phyloP scores from a whole-genome alignment of 2,888 invertebrate species.

The Tanytarsus gracilentus region DNA sequence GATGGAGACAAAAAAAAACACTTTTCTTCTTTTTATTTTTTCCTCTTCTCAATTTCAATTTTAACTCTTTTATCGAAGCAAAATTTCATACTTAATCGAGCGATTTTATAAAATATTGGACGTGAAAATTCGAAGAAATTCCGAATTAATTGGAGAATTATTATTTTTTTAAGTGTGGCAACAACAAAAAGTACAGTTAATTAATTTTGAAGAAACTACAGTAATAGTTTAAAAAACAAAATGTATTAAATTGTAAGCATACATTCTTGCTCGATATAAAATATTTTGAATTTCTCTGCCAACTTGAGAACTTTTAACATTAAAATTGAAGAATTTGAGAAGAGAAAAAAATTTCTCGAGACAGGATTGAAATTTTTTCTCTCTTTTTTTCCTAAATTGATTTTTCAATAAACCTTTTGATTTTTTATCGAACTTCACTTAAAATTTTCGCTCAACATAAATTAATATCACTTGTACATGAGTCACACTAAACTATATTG shows the following conservation, averaged over 20 bases:
- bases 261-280: too few species aligned
- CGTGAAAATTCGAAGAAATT: conserved; percentile 5
- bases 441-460: conserved; percentile 4
- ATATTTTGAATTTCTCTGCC: too few species aligned
- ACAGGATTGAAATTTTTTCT: conserved; percentile 19
- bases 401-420: conserved; percentile 26
- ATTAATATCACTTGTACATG: not conserved
- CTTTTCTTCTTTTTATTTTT: too few species aligned
- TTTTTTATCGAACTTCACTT: conserved; percentile 14
- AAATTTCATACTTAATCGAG: too few species aligned
- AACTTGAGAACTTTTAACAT: too few species aligned
- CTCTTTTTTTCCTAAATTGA: conserved; percentile 14
- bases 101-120: too few species aligned
- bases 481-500: not conserved
- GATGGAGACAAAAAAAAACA: too few species aligned
- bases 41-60: too few species aligned
- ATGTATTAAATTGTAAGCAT: too few species aligned
- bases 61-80: too few species aligned
- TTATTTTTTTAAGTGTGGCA: too few species aligned
- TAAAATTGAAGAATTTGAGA: conserved; percentile 1
- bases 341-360: not conserved
- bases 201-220: conserved; percentile 19
- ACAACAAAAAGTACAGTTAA: conserved; percentile 27
- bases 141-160: conserved; percentile 24
- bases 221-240: not conserved